Evolutionary conservation across 2,113 vertebrate species (phyloP).

Genomic region (Argyrosomus japonicus): DNA sequence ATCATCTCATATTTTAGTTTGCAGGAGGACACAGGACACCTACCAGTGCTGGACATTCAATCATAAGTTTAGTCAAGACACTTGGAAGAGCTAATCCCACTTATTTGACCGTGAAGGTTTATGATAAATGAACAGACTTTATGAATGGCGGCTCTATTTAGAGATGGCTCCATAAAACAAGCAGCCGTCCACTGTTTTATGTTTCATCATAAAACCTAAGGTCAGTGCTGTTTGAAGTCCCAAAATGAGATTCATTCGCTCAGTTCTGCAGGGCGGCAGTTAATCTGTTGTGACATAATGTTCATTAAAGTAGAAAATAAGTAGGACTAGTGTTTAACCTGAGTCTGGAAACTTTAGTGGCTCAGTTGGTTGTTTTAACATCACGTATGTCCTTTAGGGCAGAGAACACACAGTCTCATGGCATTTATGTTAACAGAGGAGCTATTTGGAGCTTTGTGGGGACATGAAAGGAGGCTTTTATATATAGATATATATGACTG

Average conservation of each 20-base stretch:
- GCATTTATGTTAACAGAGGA: conserved; percentile 30
- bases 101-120: conserved; percentile 53
- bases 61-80: conserved; percentile 33
- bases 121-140: conserved; percentile 56
- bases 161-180: conserved; percentile 68
- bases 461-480: conserved; percentile 41
- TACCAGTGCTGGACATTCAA: background rate
- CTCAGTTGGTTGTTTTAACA: background rate
- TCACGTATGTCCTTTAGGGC: background rate
- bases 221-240: conserved; percentile 53
- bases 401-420: background rate
- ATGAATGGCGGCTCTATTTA: conserved; percentile 69
- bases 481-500: background rate
- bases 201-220: conserved; percentile 57
- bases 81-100: conserved; percentile 40
- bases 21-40: conserved; percentile 10
- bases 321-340: background rate
- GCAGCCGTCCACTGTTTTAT: conserved; percentile 63
- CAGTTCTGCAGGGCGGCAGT: conserved; percentile 16
- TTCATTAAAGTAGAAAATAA: conserved; percentile 26
- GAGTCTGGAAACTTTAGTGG: conserved; percentile 31
- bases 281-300: conserved; percentile 46
- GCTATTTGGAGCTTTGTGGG: conserved; percentile 53
- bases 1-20: background rate
- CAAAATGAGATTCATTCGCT: conserved; percentile 35